Conservation (phyloP, 2,888 invertebrate genomes). For the Mimachlamys varia region DNA sequence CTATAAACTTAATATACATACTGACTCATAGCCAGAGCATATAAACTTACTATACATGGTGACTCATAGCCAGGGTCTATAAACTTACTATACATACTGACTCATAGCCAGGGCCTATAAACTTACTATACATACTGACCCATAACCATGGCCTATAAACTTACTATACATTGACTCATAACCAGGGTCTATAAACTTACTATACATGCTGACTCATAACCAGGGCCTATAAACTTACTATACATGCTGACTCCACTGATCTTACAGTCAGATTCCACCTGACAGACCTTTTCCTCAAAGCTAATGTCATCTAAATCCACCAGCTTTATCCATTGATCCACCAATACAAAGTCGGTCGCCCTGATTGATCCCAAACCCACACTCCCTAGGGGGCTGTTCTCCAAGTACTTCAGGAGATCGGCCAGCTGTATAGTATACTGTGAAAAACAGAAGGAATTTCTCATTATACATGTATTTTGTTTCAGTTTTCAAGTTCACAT, state of each 20-base stretch:
- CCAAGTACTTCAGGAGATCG: conserved; percentile 67
- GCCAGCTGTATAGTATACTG: conserved; percentile 65
- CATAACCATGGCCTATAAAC: background rate
- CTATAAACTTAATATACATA: too few species aligned
- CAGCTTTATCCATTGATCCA: conserved; percentile 61
- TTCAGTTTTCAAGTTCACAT: too few species aligned
- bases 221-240: conserved; percentile 47
- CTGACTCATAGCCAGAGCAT: too few species aligned
- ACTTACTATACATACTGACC: background rate
- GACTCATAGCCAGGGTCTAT: too few species aligned
- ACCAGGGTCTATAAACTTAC: too few species aligned
- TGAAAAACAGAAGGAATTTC: conserved; percentile 18
- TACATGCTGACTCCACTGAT: conserved; percentile 54
- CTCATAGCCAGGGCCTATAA: too few species aligned
- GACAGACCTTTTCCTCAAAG: conserved; percentile 65
- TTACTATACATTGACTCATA: background rate
- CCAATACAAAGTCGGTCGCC: conserved; percentile 67
- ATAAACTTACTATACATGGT: too few species aligned
- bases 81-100: too few species aligned
- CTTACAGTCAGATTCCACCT: conserved; percentile 52
- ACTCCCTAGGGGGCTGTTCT: conserved; percentile 68
- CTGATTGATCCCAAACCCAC: conserved; percentile 64
- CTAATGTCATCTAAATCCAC: conserved; percentile 72
- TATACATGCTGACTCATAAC: too few species aligned
- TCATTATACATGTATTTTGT: too few species aligned